Evolutionary conservation across 1,140 invertebrate species (phyloP).

Genomic region (Drosophila aff.): DNA sequence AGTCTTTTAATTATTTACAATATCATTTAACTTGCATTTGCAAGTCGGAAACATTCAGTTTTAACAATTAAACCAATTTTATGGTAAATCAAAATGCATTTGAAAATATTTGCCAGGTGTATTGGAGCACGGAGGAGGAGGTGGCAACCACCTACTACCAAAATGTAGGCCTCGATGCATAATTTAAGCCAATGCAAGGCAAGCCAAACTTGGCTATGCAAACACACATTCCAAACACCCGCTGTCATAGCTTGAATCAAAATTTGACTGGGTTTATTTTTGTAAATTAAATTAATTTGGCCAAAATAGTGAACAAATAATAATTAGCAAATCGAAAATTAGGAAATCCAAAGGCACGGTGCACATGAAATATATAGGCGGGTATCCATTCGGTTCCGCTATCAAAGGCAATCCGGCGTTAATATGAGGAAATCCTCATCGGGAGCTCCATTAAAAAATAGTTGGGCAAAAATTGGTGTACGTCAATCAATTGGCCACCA

Average conservation of each 20-base stretch:
- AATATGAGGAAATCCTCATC: conserved; percentile 41
- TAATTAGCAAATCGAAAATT: background rate
- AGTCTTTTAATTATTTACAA: background rate
- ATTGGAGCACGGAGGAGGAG: background rate
- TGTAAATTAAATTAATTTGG: background rate
- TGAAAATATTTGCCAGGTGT: background rate
- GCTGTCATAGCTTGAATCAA: conserved; percentile 14
- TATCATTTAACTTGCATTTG: background rate
- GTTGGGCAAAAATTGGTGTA: conserved; percentile 41
- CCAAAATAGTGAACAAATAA: background rate
- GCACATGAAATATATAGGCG: background rate
- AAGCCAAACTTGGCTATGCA: conserved; percentile 4
- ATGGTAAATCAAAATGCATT: background rate
- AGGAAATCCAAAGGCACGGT: background rate
- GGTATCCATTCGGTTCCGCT: conserved; percentile 29
- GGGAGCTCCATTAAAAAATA: conserved; percentile 33
- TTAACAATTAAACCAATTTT: background rate
- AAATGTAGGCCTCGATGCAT: conserved; percentile 16
- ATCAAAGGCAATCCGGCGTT: conserved; percentile 14
- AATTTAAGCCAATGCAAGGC: conserved; percentile 13
- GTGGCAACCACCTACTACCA: conserved; percentile 5
- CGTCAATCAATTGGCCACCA: conserved; percentile 45
- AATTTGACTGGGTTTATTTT: conserved; percentile 8
- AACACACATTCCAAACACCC: conserved; percentile 13
- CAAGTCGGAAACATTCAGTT: background rate